phyloP scores from a whole-genome alignment of 2,888 invertebrate genomes.

The Cerceris ruficornis region DNA sequence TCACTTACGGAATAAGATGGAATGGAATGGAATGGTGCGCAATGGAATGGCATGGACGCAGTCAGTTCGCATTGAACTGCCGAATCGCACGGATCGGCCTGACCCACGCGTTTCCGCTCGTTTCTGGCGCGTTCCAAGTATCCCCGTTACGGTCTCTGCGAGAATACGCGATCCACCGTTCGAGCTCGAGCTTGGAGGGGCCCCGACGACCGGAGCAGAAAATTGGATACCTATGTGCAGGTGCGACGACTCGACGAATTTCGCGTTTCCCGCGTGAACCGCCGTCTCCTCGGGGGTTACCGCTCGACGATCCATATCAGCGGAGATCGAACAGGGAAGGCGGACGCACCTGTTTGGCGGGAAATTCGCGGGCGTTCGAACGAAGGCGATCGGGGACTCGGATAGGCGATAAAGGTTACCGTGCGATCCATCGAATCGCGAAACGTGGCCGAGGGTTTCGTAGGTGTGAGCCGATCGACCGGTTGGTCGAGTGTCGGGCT shows the following conservation, averaged over 20 bases:
- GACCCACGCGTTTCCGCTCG: not conserved
- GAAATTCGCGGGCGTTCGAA: conserved; percentile 44
- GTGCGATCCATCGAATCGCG: conserved; percentile 42
- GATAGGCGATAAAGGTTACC: conserved; percentile 50
- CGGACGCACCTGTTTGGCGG: conserved; percentile 37
- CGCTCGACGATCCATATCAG: too few relatives aligned
- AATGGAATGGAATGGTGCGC: conserved; percentile 60
- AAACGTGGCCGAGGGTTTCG: conserved; percentile 36
- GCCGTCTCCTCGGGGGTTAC: too few relatives aligned
- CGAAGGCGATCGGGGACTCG: conserved; percentile 42
- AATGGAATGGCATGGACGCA: conserved; percentile 65
- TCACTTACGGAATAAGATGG: conserved; percentile 66
- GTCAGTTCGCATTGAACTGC: conserved; percentile 71
- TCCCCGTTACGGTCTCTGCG: not conserved
- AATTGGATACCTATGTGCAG: conserved; percentile 67
- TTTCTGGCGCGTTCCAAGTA: conserved; percentile 5
- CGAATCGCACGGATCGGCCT: conserved; percentile 63
- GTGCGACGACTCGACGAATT: conserved; percentile 45
- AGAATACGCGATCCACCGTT: not conserved
- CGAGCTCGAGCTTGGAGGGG: conserved; percentile 8
- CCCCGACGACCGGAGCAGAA: conserved; percentile 28
- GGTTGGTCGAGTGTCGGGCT: not conserved
- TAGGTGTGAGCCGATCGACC: conserved; percentile 37
- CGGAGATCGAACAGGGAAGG: too few relatives aligned
- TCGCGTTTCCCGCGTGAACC: conserved; percentile 14